A percentile compares a stretch with the other conserved stretches of the same genome.
phyloP scores from a whole-genome alignment of 2,113 vertebrate genomes.

The Deroptyus accipitrinus region DNA sequence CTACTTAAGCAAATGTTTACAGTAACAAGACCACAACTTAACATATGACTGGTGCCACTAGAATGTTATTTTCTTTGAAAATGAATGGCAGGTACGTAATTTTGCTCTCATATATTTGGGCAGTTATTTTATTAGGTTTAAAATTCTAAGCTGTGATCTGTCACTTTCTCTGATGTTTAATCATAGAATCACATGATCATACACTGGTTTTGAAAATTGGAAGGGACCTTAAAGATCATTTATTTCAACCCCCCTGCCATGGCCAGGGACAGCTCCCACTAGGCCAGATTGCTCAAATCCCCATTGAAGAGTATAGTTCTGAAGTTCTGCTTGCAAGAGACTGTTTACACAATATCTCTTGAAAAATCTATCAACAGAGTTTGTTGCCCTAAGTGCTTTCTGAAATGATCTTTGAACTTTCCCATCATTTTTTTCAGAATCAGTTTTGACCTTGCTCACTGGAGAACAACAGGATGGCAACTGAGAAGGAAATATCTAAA shows the following conservation, averaged over 20 bases:
- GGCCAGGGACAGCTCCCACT: neutral
- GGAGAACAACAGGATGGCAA: neutral
- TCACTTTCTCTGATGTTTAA: neutral
- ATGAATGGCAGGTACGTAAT: neutral
- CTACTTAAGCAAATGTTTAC: neutral
- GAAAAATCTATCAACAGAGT: neutral
- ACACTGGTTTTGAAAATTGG: neutral
- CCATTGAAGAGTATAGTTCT: neutral
- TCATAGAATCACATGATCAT: neutral
- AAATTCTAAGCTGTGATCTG: neutral
- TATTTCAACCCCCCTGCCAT: neutral
- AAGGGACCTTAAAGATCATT: neutral
- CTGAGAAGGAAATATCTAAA: conserved; percentile 18
- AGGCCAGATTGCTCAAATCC: neutral
- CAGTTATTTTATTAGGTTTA: neutral
- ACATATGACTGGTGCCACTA: neutral
- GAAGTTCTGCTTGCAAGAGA: neutral
- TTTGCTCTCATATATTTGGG: neutral
- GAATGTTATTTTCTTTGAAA: neutral
- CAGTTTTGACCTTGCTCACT: neutral
- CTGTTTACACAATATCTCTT: neutral
- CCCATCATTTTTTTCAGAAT: neutral
- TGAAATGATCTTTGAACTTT: conserved; percentile 7
- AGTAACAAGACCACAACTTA: neutral
- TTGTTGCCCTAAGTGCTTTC: neutral